Evolutionary conservation across 2,113 vertebrate genomes (phyloP).

Genomic region (Silurus glanis): DNA sequence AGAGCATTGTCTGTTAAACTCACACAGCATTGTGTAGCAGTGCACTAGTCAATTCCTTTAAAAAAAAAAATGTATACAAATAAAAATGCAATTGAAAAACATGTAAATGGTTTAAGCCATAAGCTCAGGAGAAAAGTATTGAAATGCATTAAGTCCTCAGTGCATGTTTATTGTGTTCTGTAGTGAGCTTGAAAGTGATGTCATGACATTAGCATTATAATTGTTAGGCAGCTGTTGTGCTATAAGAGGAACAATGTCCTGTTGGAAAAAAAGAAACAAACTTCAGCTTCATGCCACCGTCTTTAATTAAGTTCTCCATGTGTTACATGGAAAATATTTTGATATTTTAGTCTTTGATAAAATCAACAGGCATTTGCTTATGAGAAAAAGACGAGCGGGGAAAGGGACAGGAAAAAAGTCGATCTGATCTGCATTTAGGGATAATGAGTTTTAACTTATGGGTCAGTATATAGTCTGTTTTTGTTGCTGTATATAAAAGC

Average conservation of each 20-base stretch:
- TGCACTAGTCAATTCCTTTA: neutral
- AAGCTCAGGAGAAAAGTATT: neutral
- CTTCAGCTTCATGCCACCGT: neutral
- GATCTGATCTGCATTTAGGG: neutral
- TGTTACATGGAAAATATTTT: too few relatives aligned
- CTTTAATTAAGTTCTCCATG: too few relatives aligned
- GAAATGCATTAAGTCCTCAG: neutral
- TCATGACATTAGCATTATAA: neutral
- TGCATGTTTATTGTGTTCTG: neutral
- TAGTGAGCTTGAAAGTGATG: too few relatives aligned
- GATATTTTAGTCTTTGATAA: neutral
- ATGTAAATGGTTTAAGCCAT: neutral
- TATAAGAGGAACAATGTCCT: neutral
- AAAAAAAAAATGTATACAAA: too few relatives aligned
- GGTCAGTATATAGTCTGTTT: constrained; percentile 5
- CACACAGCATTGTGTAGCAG: neutral
- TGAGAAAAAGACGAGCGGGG: too few relatives aligned
- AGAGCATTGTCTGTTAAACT: constrained; percentile 1
- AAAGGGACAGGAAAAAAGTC: neutral
- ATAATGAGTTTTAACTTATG: neutral
- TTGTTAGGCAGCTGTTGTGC: neutral
- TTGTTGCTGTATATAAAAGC: neutral
- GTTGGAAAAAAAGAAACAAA: neutral
- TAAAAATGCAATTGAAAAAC: neutral
- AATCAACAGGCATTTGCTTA: neutral